Percentiles rank a stretch among this genome's conserved stretches.
Conservation (phyloP, 2,797 vertebrate species). For the Pipistrellus nathusii region DNA sequence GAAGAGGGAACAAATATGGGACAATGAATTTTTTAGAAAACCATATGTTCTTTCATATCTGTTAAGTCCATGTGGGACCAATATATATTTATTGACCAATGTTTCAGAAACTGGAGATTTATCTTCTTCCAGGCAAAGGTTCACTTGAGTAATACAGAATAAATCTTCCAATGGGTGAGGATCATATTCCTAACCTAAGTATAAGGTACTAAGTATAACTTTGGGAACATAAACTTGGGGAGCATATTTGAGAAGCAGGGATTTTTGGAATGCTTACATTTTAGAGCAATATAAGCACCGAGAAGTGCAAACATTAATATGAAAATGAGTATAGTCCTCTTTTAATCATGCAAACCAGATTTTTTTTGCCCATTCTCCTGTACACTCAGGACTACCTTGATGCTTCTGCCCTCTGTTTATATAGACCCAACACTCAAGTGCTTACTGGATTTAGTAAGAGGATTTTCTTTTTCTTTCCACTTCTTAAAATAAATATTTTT, state of each 20-base stretch:
- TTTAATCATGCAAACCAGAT: neutral
- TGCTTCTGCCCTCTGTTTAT: neutral
- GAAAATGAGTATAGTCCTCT: neutral
- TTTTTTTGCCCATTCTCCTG: neutral
- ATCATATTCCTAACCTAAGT: constrained; percentile 8
- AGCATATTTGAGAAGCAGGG: neutral
- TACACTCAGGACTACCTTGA: neutral
- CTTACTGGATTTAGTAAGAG: neutral
- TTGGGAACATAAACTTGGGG: constrained; percentile 19
- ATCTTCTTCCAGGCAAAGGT: constrained; percentile 64
- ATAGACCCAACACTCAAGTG: neutral
- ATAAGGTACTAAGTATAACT: constrained; percentile 13
- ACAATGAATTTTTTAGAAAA: constrained; percentile 43
- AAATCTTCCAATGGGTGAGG: constrained; percentile 43
- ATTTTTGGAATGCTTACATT: constrained; percentile 7
- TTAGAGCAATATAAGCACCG: neutral
- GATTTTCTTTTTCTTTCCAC: neutral
- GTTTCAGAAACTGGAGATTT: constrained; percentile 72
- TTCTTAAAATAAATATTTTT: neutral
- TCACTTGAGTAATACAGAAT: constrained; percentile 54
- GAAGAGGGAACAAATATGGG: constrained; percentile 63
- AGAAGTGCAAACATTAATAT: neutral
- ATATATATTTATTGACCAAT: constrained; percentile 62
- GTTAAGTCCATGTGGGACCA: constrained; percentile 6
- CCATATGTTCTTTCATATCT: neutral